A percentile compares a stretch with the other conserved stretches of the same genome.
These are phyloP conservation scores for Corythucha ciliata DNA, from an alignment of 2,888 invertebrate genomes.

Conservation along the genomic window DNA sequence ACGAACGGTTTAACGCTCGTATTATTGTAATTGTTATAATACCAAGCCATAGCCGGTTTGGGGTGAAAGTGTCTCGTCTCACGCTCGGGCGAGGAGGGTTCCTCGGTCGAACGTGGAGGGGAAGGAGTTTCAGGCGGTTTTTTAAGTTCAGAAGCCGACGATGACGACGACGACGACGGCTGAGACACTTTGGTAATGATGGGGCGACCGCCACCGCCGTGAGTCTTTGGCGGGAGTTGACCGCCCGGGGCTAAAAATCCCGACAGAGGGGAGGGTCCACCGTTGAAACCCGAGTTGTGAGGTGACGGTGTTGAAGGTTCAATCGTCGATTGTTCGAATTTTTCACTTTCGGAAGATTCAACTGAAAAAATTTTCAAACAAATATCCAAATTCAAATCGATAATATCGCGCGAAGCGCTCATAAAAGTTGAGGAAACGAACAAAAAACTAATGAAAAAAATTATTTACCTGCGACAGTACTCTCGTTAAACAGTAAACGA, in stretches of 20 bases:
- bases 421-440: too few species aligned
- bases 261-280: constrained; percentile 47
- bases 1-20: constrained; percentile 47
- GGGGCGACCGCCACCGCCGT: constrained; percentile 46
- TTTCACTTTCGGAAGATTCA: too few species aligned
- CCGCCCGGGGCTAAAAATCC: constrained; percentile 55
- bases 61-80: too few species aligned
- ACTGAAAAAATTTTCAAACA: too few species aligned
- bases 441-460: too few species aligned
- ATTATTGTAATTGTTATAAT: constrained; percentile 74
- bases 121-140: constrained; percentile 43
- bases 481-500: too few species aligned
- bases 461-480: too few species aligned
- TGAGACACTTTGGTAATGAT: constrained; percentile 58
- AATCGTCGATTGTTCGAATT: too few species aligned
- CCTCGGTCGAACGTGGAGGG: constrained; percentile 36
- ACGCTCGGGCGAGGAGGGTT: background rate
- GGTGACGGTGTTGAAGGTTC: background rate
- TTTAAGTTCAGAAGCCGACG: constrained; percentile 32
- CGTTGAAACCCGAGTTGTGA: background rate
- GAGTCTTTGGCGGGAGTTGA: constrained; percentile 42
- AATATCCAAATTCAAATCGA: too few species aligned
- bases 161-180: constrained; percentile 27
- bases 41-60: constrained; percentile 59
- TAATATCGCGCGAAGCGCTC: too few species aligned